Conservation (phyloP, 2,113 vertebrate genomes). For the Cololabis saira region DNA sequence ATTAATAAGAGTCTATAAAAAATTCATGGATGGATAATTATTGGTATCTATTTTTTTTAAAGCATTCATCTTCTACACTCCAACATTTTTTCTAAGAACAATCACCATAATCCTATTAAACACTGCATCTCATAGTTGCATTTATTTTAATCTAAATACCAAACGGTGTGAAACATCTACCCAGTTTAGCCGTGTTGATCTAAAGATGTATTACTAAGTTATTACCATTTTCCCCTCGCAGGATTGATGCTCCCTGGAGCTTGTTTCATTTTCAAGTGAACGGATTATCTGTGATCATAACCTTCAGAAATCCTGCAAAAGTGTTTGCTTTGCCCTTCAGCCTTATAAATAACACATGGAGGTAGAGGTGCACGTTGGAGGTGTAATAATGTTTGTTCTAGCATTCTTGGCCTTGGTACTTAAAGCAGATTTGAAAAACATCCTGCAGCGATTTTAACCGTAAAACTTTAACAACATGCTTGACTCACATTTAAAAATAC, state of each 20-base stretch:
- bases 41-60: no score
- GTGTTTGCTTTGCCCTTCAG: constrained; percentile 6
- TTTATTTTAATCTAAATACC: no score
- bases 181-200: no score
- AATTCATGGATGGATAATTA: no score
- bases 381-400: neutral
- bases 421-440: neutral
- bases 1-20: no score
- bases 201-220: no score
- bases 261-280: neutral
- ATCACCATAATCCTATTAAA: no score
- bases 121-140: no score
- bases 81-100: no score
- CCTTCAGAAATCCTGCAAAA: constrained; percentile 9
- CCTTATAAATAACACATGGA: constrained; percentile 24
- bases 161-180: no score
- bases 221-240: no score
- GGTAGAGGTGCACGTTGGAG: neutral
- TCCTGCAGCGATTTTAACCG: neutral
- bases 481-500: neutral
- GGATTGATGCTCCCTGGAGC: neutral
- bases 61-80: no score
- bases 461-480: neutral
- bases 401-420: neutral
- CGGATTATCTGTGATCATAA: constrained; percentile 2